Conservation (phyloP, 2,888 invertebrate genomes). For the Heliconius aoede region DNA sequence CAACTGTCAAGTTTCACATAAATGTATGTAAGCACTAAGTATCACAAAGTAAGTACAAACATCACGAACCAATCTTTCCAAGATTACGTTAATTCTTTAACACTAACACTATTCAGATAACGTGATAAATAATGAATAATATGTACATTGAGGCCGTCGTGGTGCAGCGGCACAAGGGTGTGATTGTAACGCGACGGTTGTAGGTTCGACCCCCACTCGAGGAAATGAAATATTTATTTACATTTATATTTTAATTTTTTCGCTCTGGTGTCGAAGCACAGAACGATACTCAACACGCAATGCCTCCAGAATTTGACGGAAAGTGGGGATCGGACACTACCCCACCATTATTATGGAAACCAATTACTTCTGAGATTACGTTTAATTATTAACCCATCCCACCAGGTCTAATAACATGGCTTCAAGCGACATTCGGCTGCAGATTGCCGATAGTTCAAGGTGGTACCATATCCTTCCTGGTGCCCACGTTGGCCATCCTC, state of each 20-base stretch:
- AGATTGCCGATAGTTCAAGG: slow-evolving; percentile 90
- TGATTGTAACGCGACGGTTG: too few species aligned
- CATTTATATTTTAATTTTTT: too few species aligned
- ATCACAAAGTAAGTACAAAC: too few species aligned
- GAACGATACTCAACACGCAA: too few species aligned
- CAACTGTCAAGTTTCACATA: background rate
- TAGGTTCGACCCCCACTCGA: too few species aligned
- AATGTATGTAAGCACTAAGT: background rate
- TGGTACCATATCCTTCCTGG: slow-evolving; percentile 91
- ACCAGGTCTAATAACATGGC: slow-evolving; percentile 87
- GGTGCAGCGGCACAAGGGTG: too few species aligned
- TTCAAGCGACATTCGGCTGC: slow-evolving; percentile 90
- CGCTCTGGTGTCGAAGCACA: too few species aligned
- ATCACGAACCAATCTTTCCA: slow-evolving; percentile 14
- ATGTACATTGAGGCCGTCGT: background rate
- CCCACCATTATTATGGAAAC: too few species aligned
- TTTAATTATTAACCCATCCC: too few species aligned
- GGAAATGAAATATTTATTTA: too few species aligned
- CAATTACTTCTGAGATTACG: too few species aligned
- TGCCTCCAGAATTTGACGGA: too few species aligned
- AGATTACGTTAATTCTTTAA: background rate
- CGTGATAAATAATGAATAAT: background rate
- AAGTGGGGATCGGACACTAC: background rate
- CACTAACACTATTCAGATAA: slow-evolving; percentile 5
- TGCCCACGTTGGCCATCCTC: slow-evolving; percentile 90